These are phyloP conservation scores for Pycnomerus fuliginosus DNA, from an alignment of 2,888 invertebrate species.

Conservation along the genomic window DNA sequence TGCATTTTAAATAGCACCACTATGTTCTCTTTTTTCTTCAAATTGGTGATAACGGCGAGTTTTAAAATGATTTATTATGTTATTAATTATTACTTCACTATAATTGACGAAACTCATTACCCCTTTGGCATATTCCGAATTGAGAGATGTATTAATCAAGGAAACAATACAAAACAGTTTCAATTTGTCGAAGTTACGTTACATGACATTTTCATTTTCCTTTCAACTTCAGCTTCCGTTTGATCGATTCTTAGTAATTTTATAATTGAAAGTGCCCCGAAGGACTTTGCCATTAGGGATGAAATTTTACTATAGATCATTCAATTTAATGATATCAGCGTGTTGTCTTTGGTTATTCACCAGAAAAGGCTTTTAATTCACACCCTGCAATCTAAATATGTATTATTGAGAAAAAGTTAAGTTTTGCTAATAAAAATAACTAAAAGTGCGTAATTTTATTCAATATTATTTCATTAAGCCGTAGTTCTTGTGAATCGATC, in stretches of 20 bases:
- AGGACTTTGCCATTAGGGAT: slow-evolving; percentile 9
- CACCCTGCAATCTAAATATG: slow-evolving; percentile 21
- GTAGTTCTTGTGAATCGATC: no score
- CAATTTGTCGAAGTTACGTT: slow-evolving; percentile 21
- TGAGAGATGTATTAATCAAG: slow-evolving; percentile 22
- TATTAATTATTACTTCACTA: no score
- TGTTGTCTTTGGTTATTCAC: no score
- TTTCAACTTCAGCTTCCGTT: slow-evolving; percentile 19
- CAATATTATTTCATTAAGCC: no score
- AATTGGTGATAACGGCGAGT: slow-evolving; percentile 1
- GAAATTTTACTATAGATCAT: slow-evolving; percentile 17
- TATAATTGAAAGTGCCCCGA: slow-evolving; percentile 12
- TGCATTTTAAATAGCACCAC: slow-evolving; percentile 31
- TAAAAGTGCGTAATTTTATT: no score
- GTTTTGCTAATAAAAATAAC: no score
- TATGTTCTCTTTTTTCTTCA: slow-evolving; percentile 7
- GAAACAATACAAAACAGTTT: slow-evolving; percentile 15
- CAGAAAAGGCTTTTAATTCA: no score
- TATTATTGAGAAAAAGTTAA: slow-evolving; percentile 20
- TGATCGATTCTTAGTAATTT: slow-evolving; percentile 15
- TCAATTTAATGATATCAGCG: slow-evolving; percentile 9
- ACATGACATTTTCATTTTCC: slow-evolving; percentile 21
- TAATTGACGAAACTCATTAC: no score
- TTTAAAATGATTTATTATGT: no score
- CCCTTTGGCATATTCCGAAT: no score